phyloP scores from a whole-genome alignment of 1,140 invertebrate species.

The Drosophila grimshawi region DNA sequence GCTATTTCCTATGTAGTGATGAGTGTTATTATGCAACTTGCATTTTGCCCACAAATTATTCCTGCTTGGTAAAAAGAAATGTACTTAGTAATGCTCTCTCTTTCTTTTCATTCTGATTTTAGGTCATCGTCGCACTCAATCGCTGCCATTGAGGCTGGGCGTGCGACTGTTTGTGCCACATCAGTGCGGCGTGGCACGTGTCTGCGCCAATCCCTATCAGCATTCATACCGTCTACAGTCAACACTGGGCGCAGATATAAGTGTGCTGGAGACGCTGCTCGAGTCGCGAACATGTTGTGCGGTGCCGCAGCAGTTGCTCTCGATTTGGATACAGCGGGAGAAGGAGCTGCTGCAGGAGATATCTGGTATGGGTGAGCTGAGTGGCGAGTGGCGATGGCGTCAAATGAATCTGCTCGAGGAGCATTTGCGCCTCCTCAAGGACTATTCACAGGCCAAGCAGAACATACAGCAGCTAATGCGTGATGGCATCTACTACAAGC shows the following conservation, averaged over 20 bases:
- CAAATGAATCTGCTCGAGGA: conserved; percentile 93
- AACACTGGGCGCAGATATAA: conserved; percentile 94
- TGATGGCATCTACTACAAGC: conserved; percentile 85
- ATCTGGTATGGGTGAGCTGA: conserved; percentile 93
- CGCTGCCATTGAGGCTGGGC: conserved; percentile 91
- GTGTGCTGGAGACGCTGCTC: conserved; percentile 96
- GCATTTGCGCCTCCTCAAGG: conserved; percentile 92
- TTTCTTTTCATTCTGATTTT: not conserved
- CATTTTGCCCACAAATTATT: too few relatives aligned
- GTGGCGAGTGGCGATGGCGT: conserved; percentile 92
- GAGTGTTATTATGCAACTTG: too few relatives aligned
- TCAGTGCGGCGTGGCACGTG: conserved; percentile 87
- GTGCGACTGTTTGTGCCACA: conserved; percentile 92
- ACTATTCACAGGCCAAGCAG: conserved; percentile 94
- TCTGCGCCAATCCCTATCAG: conserved; percentile 76
- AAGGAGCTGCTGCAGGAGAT: conserved; percentile 95
- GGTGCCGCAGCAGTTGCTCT: conserved; percentile 94
- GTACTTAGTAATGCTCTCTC: not conserved
- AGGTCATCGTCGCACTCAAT: conserved; percentile 92
- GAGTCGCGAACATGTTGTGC: conserved; percentile 94
- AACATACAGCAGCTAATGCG: conserved; percentile 86
- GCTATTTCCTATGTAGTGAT: too few relatives aligned
- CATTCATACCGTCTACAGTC: conserved; percentile 96
- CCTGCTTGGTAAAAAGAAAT: too few relatives aligned
- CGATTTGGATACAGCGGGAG: conserved; percentile 96